Evolutionary conservation across 2,113 vertebrate genomes (phyloP), one percentile per base, ranked within the genome.

Genomic region (Coregonus clupeaformis): DNA sequence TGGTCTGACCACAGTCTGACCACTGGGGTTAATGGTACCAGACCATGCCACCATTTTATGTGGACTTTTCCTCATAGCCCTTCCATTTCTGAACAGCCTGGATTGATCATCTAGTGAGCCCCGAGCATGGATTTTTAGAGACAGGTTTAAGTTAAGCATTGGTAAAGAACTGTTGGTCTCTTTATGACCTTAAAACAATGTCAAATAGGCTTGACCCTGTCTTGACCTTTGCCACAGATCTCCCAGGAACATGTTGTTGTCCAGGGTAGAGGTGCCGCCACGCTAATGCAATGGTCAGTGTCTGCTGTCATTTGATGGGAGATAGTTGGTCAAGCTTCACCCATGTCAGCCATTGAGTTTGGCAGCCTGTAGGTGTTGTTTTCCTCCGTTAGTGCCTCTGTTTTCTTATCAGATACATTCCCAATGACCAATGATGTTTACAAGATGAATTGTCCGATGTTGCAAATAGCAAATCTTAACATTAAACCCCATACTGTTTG

Each of bases 151-250:
- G 67, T 30, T 62, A 74, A 64, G 27, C 60, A 69, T 67, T 57
- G 36, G 9, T 42, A 45, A 68, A 75, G 80, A 77, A 49, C 27
- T 18, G 16, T 52, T 25, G 79, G 47, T 78, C 77, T 71, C 75
- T 83, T 42, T 42, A 42, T 12, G 65, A 49, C 84, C 74, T 64
- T 24, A 68, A 85, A 86, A 85, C 74, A 82, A 75, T 49, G 78
- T 70, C 70, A 85, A 88, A 88, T 83, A 67, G 75, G 83, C 77
- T 76, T 89, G 82, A 89, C 87, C 86, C 79, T 47, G 66, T 49
- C 47, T 67, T 49, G 73, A 73, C 66, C 80, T 73, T 76, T 71
- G 70, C 69, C 72, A 80, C 77, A 65, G 85, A 87, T 82, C 86
- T 85, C 85, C 87, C 79, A 86, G 82, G 73, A 69, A 30, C 75